A percentile compares a stretch with the other conserved stretches of the same genome.
These are phyloP conservation scores for Austrofundulus limnaeus DNA, from an alignment of 2,113 vertebrate species.

Conservation along the genomic window DNA sequence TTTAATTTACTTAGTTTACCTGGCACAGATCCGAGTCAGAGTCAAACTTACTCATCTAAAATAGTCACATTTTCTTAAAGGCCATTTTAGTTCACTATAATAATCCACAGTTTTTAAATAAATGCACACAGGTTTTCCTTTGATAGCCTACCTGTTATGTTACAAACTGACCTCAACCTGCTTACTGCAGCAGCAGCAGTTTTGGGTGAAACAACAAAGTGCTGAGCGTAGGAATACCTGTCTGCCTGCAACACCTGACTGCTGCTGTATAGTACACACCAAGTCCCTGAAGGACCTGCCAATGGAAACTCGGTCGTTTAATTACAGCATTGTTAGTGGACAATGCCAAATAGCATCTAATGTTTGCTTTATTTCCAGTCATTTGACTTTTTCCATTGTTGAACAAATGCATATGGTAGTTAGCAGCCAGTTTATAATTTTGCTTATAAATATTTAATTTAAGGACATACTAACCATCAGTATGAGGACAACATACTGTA, in stretches of 20 bases:
- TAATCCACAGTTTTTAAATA: constrained; percentile 32
- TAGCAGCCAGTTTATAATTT: too few species aligned
- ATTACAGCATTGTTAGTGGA: constrained; percentile 51
- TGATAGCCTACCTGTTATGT: constrained; percentile 64
- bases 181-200: constrained; percentile 65
- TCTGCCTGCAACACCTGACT: constrained; percentile 53
- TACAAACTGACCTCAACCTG: constrained; percentile 52
- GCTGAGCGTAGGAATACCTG: constrained; percentile 65
- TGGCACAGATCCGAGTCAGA: too few species aligned
- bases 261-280: constrained; percentile 55
- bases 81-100: constrained; percentile 11
- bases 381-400: too few species aligned
- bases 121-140: constrained; percentile 43
- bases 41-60: neutral
- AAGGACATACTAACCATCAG: too few species aligned
- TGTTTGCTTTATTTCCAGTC: too few species aligned
- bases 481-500: too few species aligned
- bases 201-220: constrained; percentile 53
- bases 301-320: constrained; percentile 53
- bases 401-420: too few species aligned
- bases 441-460: too few species aligned
- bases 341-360: neutral
- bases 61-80: neutral
- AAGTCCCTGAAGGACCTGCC: constrained; percentile 53
- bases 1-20: too few species aligned